Base-by-base conservation (phyloP, 2,888 invertebrate species). In the Vanessa cardui region DNA sequence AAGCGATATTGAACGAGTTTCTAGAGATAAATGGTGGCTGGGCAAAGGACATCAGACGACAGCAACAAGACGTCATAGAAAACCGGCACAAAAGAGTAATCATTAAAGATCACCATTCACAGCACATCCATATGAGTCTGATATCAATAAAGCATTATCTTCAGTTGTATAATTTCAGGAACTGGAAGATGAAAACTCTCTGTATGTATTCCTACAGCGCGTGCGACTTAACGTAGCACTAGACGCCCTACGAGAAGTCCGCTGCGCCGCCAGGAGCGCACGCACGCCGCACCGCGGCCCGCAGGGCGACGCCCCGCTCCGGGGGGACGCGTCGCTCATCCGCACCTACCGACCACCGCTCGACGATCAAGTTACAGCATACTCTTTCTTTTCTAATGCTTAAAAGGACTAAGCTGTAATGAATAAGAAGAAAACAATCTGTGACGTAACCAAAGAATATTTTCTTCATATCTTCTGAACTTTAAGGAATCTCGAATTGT, bases 181-280 rank as follows among this genome's bases (percentile, higher is more conserved):
- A 16, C 52, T 62, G 50, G 61, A 64, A 7, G 81, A 84, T 52
- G 91, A 91, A 70, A 71, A 68, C 46, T 85, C 86, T 0, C 73
- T 92, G 0, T 88, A 90, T 77, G 77, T 80, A 9, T 89, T 92
- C 69, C 74, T 92, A 4, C 85, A 79, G 0, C 86, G 89, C 0
- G 85, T 86, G 2, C 85, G 89, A 0, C 72, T 92, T 58, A 86
- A 87, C 73, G 78, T 81, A 3, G 88, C 92, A 0, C 72, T 92
- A 58, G 90, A 90, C 68, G 90, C 87, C 12, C 71, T 92, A 64
- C 84, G 83, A 15, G 81, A 83, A 31, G 83, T 89, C 21, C 84
- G 87, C 0, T 86, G 87, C 75, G 77, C 77, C 2, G 83, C 87
- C 21, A 86, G 89, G 4, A 77, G 85, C 58, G 74, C 74, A 6